A percentile compares a stretch with the other conserved stretches of the same genome.
phyloP scores from a whole-genome alignment of 2,113 vertebrate species.

The Nannobrachium achirus region DNA sequence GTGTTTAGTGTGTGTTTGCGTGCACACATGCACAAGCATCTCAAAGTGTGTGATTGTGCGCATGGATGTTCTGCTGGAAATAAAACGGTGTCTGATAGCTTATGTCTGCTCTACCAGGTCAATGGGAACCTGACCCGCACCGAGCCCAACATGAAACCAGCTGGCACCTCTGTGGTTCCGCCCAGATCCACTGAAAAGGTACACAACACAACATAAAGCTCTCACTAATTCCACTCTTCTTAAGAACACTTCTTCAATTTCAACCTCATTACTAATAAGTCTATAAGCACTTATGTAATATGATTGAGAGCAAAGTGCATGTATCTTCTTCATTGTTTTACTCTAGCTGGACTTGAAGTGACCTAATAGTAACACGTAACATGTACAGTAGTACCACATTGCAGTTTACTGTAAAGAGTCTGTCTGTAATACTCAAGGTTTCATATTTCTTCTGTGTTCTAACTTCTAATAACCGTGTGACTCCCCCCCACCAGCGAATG shows the following conservation, averaged over 20 bases:
- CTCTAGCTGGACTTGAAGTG: not conserved
- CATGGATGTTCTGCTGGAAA: not conserved
- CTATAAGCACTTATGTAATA: no score
- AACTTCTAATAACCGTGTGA: not conserved
- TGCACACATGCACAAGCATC: no score
- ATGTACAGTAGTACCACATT: no score
- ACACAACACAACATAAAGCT: not conserved
- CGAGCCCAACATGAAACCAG: slow-evolving; percentile 14
- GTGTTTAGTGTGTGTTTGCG: no score
- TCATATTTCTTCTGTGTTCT: slow-evolving; percentile 9
- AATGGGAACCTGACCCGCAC: slow-evolving; percentile 19
- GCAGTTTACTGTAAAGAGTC: slow-evolving; percentile 3
- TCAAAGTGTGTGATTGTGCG: no score
- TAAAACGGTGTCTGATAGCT: not conserved
- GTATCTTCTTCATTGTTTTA: not conserved
- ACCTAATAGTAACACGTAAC: no score
- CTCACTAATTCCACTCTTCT: not conserved
- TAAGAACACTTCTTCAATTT: no score
- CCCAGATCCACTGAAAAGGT: slow-evolving; percentile 57
- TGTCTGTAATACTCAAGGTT: not conserved
- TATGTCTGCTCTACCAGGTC: slow-evolving; percentile 19
- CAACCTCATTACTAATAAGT: no score
- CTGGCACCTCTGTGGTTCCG: slow-evolving; percentile 28
- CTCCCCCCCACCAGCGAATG: slow-evolving; percentile 22
- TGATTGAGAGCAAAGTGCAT: no score